Evolutionary conservation across 1,140 invertebrate genomes (phyloP), one percentile per base, ranked within the genome.

Genomic region (Drosophila parvula): DNA sequence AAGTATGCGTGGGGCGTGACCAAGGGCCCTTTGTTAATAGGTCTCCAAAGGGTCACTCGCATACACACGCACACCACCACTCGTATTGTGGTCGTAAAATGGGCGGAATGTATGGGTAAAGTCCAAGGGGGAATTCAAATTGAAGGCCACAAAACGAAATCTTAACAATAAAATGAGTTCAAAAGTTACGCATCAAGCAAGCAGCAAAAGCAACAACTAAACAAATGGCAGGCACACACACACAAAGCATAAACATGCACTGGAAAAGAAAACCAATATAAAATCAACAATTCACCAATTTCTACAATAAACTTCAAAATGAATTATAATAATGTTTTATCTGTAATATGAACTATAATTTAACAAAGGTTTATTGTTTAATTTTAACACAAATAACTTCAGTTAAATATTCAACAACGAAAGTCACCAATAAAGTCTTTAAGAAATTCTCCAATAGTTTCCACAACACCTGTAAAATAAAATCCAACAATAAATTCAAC

Each of bases 1-100:
- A 88, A 88, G 83, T 88, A 88, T 88, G 79, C 83, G 79, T 83
- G 67, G 82, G 79, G 84, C 83, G 76, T 86, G 82, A 82, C 76
- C 79, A 43, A 67, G 48, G 44, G 61, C 50, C 73, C 68, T 78
- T 79, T 83, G 83, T 88, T 83, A 83, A 88, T 88, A 86, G 83
- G 83, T 83, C 84, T 77, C 76, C 67, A 67, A 88, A 86, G 83
- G 64, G 57, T 57, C 61, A 64, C 61, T 64, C 70, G 34, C 64
- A 62, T 48, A 60, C 59, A 59, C 58, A 45, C 65, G 41, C 58
- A 65, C 57, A 27, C 43, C 3, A 12, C 14, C 38, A 3, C 40
- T 74, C 74, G 41, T 78, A 45, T 40, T 82, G 75, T 34, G 40
- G 64, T 47, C 53, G 68, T 76, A 79, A 86, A 86, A 73, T 59